These are phyloP conservation scores for Serranus cabrilla DNA, from an alignment of 2,797 vertebrate species.

Conservation along the genomic window DNA sequence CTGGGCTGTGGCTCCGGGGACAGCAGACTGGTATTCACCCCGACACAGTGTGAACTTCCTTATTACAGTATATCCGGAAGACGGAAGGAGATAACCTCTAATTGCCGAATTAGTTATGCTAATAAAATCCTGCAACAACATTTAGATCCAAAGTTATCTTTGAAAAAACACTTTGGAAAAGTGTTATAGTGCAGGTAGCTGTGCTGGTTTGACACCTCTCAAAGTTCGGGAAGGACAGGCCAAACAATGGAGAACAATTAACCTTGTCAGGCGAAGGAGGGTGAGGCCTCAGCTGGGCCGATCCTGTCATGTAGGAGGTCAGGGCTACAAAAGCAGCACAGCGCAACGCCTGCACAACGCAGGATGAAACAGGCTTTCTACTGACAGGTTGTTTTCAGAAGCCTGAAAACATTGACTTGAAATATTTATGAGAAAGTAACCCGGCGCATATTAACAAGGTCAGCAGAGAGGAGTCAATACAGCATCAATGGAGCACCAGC, in stretches of 20 bases:
- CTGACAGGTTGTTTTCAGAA: constrained; percentile 85
- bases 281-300: constrained; percentile 61
- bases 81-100: constrained; percentile 4
- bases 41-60: not conserved
- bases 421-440: constrained; percentile 87
- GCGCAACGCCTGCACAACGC: constrained; percentile 53
- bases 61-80: not conserved
- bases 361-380: constrained; percentile 73
- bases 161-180: constrained; percentile 23
- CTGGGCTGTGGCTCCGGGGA: constrained; percentile 21
- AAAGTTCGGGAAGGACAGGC: constrained; percentile 66
- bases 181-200: constrained; percentile 45
- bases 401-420: constrained; percentile 82
- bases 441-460: constrained; percentile 85
- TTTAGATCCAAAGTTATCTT: constrained; percentile 51
- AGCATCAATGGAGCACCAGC: constrained; percentile 70
- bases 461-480: constrained; percentile 71
- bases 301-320: constrained; percentile 82
- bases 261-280: constrained; percentile 78
- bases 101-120: constrained; percentile 45
- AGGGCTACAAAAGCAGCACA: constrained; percentile 74
- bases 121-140: constrained; percentile 47
- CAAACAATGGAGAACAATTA: constrained; percentile 80
- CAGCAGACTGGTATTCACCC: constrained; percentile 1
- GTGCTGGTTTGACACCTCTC: constrained; percentile 65